Conservation (phyloP, 2,888 invertebrate genomes). For the Erannis defoliaria region DNA sequence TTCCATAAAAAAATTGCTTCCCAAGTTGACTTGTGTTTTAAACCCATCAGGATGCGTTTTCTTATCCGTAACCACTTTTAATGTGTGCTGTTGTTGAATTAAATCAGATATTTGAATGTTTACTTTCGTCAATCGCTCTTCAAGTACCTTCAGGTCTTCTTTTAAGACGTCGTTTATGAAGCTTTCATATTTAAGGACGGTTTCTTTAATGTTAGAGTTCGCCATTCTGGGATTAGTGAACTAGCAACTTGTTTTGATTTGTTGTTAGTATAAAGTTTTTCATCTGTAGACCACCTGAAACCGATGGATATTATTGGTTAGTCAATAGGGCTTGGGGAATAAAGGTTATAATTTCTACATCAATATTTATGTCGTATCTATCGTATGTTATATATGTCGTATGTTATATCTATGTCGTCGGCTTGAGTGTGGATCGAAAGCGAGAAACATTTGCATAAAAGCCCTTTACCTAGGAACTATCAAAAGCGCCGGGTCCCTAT, state of each 20-base stretch:
- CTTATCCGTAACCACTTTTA: conserved; percentile 88
- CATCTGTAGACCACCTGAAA: neutral
- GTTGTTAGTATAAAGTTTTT: neutral
- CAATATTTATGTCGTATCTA: too few relatives aligned
- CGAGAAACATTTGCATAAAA: too few relatives aligned
- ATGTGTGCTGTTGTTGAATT: conserved; percentile 90
- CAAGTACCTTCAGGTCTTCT: conserved; percentile 88
- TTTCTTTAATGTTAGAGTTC: conserved; percentile 55
- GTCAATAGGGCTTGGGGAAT: too few relatives aligned
- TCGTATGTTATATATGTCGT: too few relatives aligned
- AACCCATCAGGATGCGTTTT: conserved; percentile 79
- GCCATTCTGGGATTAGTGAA: conserved; percentile 56
- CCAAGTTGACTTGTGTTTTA: conserved; percentile 89
- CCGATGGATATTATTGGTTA: neutral
- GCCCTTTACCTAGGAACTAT: too few relatives aligned
- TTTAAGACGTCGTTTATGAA: conserved; percentile 93
- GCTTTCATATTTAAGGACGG: conserved; percentile 86
- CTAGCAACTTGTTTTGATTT: neutral
- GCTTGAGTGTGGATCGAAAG: too few relatives aligned
- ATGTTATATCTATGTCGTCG: too few relatives aligned
- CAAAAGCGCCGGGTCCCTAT: too few relatives aligned
- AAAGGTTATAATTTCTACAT: too few relatives aligned
- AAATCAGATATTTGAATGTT: conserved; percentile 91
- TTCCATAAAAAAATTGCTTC: conserved; percentile 94
- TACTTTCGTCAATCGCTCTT: conserved; percentile 86